These are phyloP conservation scores for Tiliacea citrago DNA, from an alignment of 2,888 invertebrate genomes.

Conservation along the genomic window DNA sequence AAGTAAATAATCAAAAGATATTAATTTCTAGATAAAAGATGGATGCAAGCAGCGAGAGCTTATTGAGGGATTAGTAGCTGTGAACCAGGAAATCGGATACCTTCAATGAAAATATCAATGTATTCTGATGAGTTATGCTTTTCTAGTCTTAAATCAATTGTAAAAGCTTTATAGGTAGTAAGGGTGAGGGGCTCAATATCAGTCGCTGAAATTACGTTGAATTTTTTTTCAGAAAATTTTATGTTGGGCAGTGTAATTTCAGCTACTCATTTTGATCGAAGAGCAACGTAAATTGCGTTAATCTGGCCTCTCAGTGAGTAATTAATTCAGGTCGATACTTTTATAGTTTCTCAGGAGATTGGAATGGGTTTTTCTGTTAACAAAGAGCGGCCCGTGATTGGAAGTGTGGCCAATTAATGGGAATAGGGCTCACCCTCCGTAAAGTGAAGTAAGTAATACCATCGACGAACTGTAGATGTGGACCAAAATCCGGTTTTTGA, in stretches of 20 bases:
- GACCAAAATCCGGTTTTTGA: constrained; percentile 2
- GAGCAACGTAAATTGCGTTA: background rate
- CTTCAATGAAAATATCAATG: background rate
- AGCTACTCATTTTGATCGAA: constrained; percentile 9
- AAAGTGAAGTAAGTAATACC: constrained; percentile 38
- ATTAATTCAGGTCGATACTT: constrained; percentile 32
- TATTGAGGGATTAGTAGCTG: constrained; percentile 24
- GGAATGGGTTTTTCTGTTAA: constrained; percentile 48
- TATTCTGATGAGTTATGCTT: background rate
- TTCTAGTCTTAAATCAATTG: background rate
- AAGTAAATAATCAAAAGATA: background rate
- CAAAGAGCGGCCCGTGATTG: constrained; percentile 42
- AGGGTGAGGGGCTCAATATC: background rate
- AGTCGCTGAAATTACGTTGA: background rate
- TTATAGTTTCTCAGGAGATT: constrained; percentile 42
- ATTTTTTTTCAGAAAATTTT: background rate
- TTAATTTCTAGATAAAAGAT: constrained; percentile 22
- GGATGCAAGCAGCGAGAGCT: constrained; percentile 11
- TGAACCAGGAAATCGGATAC: background rate
- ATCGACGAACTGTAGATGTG: constrained; percentile 22
- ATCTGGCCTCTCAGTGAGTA: background rate
- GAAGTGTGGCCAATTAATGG: constrained; percentile 53
- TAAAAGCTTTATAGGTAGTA: background rate
- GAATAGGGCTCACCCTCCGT: constrained; percentile 35
- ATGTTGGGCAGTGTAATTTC: background rate